Evolutionary conservation across 2,888 invertebrate genomes (phyloP), one percentile per base, ranked within the genome.

Genomic region (Drosophila suboccidentalis): DNA sequence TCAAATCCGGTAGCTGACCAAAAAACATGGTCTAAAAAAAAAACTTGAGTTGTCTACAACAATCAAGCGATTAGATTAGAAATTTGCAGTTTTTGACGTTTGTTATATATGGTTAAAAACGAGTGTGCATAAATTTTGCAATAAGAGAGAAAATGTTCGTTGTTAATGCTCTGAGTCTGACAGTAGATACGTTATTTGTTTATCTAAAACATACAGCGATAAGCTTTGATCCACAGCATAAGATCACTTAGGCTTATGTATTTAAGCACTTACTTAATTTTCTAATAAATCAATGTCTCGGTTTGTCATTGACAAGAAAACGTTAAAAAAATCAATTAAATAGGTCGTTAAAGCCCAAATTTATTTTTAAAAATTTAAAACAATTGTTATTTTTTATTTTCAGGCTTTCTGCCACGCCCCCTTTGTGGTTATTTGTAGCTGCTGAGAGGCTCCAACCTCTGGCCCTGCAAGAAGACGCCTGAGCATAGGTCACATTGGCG

Each of bases 11-110:
- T 51, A 47, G 61, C 29, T 64, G 61, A n/a, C 39, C 41, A 17
- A 55, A 57, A 57, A 57, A 38, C 11, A 1, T 26, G 10, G 6
- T 32, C n/a, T 26, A n/a, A 32, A n/a, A 19, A 49, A 49, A 29
- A 29, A 29, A 29, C 29, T 44, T 53, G 51, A 32, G 36, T 46
- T 43, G 51, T 54, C 39, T 44, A 59, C 63, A 41, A 39, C 15
- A 5, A 32, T 43, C 32, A 11, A 2, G 11, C 8, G 60, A 76
- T 75, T 61, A 68, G 61, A 77, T 57, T 39, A 60, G n/a, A 26
- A n/a, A 19, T 53, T 62, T 55, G 47, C 53, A 49, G 9, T 15
- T 51, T 36, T 39, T 32, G 53, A 17, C 41, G 34, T 22, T 34
- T 22, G 2, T 17, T 43, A 53, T 59, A 53, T 64, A 58, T 51